Conservation (phyloP, 92 coral and sea anemone genomes). For the Palythoa grandiflora region DNA sequence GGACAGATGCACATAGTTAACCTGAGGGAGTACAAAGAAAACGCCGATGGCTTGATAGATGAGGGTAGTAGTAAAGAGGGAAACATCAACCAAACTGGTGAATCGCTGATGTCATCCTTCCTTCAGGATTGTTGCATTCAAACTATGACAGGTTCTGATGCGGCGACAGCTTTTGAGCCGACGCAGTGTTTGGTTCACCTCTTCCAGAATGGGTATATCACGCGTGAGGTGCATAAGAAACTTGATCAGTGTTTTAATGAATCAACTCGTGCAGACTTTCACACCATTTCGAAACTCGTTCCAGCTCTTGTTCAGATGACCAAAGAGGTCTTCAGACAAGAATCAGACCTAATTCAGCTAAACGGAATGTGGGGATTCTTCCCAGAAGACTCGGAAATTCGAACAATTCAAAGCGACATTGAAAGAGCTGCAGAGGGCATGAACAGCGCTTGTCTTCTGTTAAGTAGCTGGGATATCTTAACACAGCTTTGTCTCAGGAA, state of each 20-base stretch:
- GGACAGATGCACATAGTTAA: too few species aligned
- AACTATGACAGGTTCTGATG: too few species aligned
- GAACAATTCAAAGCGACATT: not conserved
- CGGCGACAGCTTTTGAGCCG: not conserved
- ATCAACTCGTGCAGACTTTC: not conserved
- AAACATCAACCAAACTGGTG: not conserved
- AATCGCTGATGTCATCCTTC: not conserved
- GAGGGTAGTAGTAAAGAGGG: not conserved
- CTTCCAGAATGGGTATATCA: not conserved
- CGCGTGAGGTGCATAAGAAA: not conserved
- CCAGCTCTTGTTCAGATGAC: too few species aligned
- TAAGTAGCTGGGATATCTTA: not conserved
- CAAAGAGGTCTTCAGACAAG: too few species aligned
- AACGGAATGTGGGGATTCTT: too few species aligned
- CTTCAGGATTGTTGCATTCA: too few species aligned
- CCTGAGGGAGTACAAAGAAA: not conserved
- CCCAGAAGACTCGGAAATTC: too few species aligned
- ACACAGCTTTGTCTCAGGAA: not conserved
- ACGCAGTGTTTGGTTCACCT: not conserved
- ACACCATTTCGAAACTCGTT: not conserved
- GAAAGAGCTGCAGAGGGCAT: not conserved
- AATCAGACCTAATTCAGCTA: too few species aligned
- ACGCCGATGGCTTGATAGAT: not conserved
- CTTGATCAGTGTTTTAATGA: not conserved
- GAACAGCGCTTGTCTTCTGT: not conserved